These are phyloP conservation scores for Argya squamiceps DNA, from an alignment of 2,797 vertebrate species.

Conservation along the genomic window DNA sequence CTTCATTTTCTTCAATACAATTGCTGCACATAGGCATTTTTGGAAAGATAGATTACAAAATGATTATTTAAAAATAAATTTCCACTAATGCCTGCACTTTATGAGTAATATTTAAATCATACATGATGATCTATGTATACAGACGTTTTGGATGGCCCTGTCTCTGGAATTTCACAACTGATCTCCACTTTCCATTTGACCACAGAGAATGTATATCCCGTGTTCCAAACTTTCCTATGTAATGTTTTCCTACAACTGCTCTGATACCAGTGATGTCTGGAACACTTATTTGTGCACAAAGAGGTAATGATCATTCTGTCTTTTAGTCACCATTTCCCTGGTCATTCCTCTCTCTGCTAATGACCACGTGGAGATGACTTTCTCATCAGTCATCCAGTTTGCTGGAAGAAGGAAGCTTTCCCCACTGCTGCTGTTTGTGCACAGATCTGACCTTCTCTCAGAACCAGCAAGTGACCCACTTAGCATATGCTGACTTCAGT, in stretches of 20 bases:
- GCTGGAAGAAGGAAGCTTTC: neutral
- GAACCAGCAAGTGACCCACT: neutral
- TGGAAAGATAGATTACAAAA: neutral
- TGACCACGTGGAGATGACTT: neutral
- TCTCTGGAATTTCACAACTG: neutral
- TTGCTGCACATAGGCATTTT: neutral
- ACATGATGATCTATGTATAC: neutral
- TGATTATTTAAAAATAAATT: neutral
- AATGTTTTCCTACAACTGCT: neutral
- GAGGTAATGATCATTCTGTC: neutral
- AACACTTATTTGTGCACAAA: neutral
- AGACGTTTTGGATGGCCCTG: neutral
- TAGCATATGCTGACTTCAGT: neutral
- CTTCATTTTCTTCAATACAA: neutral
- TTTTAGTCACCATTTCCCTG: neutral
- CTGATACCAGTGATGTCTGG: neutral
- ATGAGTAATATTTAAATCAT: neutral
- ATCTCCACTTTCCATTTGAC: neutral
- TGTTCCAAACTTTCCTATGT: neutral
- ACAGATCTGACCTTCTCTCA: neutral
- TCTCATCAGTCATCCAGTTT: neutral
- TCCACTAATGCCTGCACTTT: neutral
- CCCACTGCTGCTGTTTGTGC: neutral
- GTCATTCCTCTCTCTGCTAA: neutral
- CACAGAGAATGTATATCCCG: fast-evolving